Evolutionary conservation across 1,140 invertebrate genomes (phyloP), one percentile per base, ranked within the genome.

Genomic region (Leptestheria dahalacensis): DNA sequence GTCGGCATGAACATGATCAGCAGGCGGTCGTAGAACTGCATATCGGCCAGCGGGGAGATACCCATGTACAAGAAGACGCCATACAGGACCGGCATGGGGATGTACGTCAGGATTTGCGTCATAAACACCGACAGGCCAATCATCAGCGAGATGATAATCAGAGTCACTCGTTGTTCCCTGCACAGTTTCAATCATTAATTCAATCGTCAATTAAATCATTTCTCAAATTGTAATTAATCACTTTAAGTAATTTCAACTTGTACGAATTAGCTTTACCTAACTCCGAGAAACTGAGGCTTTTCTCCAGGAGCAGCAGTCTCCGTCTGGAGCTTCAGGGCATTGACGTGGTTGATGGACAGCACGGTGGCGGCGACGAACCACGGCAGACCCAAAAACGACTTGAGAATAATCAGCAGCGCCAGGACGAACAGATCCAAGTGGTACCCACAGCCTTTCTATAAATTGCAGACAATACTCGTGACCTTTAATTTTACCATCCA

Each of bases 21-120:
- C 28, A 82, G 67, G 2, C 80, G 70, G 56, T 80, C 74, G 63
- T 78, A 75, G 2, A 82, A 67, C 70, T 82, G 75, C 3, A 72
- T 77, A 9, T 75, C 79, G 47, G 71, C 73, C 1, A 83, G 68
- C 3, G 81, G 78, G 15, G 78, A 76, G 20, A 80, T 74, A 61
- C 81, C 81, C 80, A 83, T 83, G 68, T 79, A 83, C 6, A 83
- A 68, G 68, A 83, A 83, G 2, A 83, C 78, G n/a, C 81, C 81
- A 68, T 78, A 83, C 25, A 83, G 69, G 10, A 83, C 79, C 1
- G 80, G 77, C 77, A 82, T 79, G 9, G 65, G 64, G 51, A 64
- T 67, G 56, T 67, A 68, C 53, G 62, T 62, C 47, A 74, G 61
- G 15, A 71, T 15, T 15, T 64, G 63, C 2, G 70, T 73, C 28